phyloP scores from a whole-genome alignment of 2,888 invertebrate genomes.

The Drosophila koepferae region DNA sequence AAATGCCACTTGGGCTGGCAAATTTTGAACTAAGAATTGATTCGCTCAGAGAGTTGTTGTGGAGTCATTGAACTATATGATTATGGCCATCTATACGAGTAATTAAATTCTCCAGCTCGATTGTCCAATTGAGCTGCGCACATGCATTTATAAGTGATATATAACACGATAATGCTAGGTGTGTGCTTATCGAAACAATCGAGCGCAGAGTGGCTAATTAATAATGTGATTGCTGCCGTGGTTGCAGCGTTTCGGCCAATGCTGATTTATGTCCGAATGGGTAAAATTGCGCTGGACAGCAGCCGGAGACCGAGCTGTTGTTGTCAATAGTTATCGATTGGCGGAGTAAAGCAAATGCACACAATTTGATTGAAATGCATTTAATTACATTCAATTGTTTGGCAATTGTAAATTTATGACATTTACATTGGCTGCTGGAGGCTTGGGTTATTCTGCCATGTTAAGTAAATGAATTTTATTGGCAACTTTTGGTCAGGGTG shows the following conservation, averaged over 20 bases:
- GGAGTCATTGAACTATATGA: background rate
- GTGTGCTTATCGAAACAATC: background rate
- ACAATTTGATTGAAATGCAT: constrained; percentile 59
- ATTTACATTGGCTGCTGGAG: background rate
- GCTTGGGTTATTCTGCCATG: background rate
- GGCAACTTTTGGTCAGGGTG: background rate
- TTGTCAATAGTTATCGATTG: constrained; percentile 3
- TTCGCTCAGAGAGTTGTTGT: background rate
- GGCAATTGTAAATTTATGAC: constrained; percentile 47
- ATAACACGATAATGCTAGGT: background rate
- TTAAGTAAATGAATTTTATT: constrained; percentile 26
- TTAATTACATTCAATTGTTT: constrained; percentile 73
- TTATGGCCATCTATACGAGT: constrained; percentile 5
- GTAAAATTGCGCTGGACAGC: constrained; percentile 8
- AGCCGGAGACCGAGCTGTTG: background rate
- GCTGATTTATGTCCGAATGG: constrained; percentile 48
- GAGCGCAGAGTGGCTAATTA: constrained; percentile 25
- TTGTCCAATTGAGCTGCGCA: background rate
- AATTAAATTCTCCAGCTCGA: background rate
- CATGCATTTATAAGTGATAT: background rate
- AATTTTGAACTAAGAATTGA: background rate
- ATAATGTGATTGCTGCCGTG: constrained; percentile 13
- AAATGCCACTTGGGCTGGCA: background rate
- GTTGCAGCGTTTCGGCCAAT: constrained; percentile 1
- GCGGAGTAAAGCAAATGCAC: constrained; percentile 25